Base-by-base conservation (phyloP, 2,797 vertebrate genomes). In the Florisuga fusca region DNA sequence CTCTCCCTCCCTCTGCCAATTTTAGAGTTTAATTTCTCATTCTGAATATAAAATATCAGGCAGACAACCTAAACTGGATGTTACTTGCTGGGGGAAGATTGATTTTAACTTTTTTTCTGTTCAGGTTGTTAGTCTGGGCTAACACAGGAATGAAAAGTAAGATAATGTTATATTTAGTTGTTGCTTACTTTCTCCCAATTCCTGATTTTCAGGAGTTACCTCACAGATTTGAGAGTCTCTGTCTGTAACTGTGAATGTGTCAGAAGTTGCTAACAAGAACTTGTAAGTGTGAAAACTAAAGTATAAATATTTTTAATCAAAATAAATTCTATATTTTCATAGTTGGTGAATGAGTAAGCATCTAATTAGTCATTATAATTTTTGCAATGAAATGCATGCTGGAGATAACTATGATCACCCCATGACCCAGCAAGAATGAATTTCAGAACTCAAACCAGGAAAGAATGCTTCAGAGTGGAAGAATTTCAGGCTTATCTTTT, bases 281-380 rank as follows among this genome's bases (percentile, higher is more conserved):
- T 69, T 66, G 4, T 12, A 72, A 63, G 48, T 79, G 36, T 10
- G 63, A 95, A 94, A 88, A 55, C 55, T 86, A 12, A 72, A 88
- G 26, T 78, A 71, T 84, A 89, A 95, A 94, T 93, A 90, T 95
- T 95, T 95, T 90, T 83, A 80, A 91, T 93, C 38, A 81, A 83
- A 54, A 26, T 36, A 9, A 22, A 76, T 75, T 33, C 63, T 84
- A 33, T 88, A 77, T 89, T 51, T 54, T 55, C 57, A 26, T 41
- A n/a, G 48, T 23, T 59, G n/a, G 50, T 69, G 64, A 79, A 77
- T 62, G 38, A 66, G 48, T 81, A 85, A 41, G 19, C 18, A 33
- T 67, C 23, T 36, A 29, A 6, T 19, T 80, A 86, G 62, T 45
- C 12, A 53, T 48, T 53, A 45, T 5, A 53, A 3, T 76, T 76